Evolutionary conservation across 1,140 invertebrate species (phyloP), one percentile per base, ranked within the genome.

Genomic region (Drosophila pseudoananassae): DNA sequence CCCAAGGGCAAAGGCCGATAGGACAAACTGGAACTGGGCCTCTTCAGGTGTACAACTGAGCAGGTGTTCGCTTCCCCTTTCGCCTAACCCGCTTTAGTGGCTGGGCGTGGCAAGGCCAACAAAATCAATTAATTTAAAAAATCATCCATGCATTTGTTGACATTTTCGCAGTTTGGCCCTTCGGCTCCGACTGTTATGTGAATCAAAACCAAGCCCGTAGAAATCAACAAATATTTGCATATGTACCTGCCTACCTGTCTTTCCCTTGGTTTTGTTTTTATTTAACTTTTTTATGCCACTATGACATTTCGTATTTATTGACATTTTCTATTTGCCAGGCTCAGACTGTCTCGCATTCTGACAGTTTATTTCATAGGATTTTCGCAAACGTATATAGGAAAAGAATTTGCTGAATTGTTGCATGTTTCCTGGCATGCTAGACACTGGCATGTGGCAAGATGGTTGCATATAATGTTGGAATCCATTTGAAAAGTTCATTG

Each of bases 51-150:
- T 20, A 12, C 25, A 59, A 14, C 47, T 40, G 49, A 4, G 17
- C 20, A 10, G 12, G 23, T 36, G 17, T 53, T 51, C 43, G 10
- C 25, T 20, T 20, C 23, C n/a, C 10, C 17, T 20, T 15, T 1
- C 25, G 5, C 25, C 9, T 20, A n/a, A n/a, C 20, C 20, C 20
- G 20, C 17, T 15, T 3, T 14, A 14, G 40, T 43, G 51, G 55
- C 33, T n/a, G 17, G 29, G 54, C 33, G 17, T 31, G 45, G 40
- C 78, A 87, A 87, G 75, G 75, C 58, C 78, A 87, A 60, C 64
- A 78, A 82, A 87, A 88, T 88, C 82, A 87, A 87, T 88, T 87
- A 88, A 88, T 76, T 87, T 88, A 82, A 88, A 85, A 45, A 70
- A 78, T 66, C 60, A 66, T 64, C 47, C 63, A 60, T 87, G 73